Percentiles rank a stretch among this genome's conserved stretches.
phyloP scores from a whole-genome alignment of 2,797 vertebrate genomes.

The Ctenopoma kingsleyae region DNA sequence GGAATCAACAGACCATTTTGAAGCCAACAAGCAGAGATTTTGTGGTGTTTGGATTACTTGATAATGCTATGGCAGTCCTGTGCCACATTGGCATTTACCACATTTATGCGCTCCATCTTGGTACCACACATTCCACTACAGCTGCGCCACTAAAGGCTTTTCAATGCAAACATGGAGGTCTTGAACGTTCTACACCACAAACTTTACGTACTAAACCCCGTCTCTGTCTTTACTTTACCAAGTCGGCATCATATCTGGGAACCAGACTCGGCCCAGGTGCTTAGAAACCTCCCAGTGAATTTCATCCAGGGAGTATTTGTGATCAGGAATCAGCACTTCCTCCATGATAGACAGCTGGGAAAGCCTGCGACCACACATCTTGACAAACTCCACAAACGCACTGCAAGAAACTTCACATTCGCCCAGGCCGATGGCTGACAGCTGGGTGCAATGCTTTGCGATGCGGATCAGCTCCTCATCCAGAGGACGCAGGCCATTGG shows the following conservation, averaged over 20 bases:
- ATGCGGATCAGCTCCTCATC: slow-evolving; percentile 98
- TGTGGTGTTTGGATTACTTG: slow-evolving; percentile 28
- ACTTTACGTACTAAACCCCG: slow-evolving; percentile 5
- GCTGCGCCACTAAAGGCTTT: slow-evolving; percentile 31
- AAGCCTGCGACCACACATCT: slow-evolving; percentile 95
- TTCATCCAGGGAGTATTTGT: slow-evolving; percentile 95
- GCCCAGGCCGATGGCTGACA: slow-evolving; percentile 95
- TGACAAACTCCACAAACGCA: slow-evolving; percentile 98
- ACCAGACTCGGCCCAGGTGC: slow-evolving; percentile 97
- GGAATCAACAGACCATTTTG: slow-evolving; percentile 18
- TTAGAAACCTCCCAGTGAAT: slow-evolving; percentile 99
- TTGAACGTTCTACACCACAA: slow-evolving; percentile 7
- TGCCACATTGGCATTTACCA: slow-evolving; percentile 22
- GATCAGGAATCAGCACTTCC: slow-evolving; percentile 97
- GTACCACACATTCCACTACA: slow-evolving; percentile 38
- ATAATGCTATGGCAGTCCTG: slow-evolving; percentile 21
- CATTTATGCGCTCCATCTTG: slow-evolving; percentile 37
- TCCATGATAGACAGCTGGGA: slow-evolving; percentile 99
- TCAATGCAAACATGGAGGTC: slow-evolving; percentile 44
- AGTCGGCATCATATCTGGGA: slow-evolving; percentile 99
- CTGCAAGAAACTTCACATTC: slow-evolving; percentile 98
- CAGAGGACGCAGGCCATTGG: slow-evolving; percentile 94
- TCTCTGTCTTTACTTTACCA: slow-evolving; percentile 86
- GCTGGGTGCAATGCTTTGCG: slow-evolving; percentile 93
- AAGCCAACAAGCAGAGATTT: slow-evolving; percentile 18